These are phyloP conservation scores for Australoheros facetus DNA, from an alignment of 2,797 vertebrate genomes.

Conservation along the genomic window DNA sequence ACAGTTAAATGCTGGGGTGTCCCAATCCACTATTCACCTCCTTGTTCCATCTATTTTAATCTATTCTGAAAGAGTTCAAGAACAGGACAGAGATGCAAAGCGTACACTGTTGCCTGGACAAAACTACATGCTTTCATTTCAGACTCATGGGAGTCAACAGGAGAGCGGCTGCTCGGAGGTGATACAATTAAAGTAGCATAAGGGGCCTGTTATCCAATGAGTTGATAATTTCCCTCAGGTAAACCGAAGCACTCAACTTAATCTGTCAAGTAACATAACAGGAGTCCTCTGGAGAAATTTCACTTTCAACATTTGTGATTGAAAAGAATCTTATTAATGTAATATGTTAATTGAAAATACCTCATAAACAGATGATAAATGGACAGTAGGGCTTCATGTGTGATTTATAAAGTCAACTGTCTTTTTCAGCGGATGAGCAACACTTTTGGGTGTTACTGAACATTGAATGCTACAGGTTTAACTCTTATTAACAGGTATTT, in stretches of 20 bases:
- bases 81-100: conserved; percentile 25
- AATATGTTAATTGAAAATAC: conserved; percentile 46
- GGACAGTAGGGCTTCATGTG: neutral
- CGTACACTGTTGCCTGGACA: conserved; percentile 3
- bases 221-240: conserved; percentile 75
- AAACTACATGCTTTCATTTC: conserved; percentile 26
- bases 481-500: neutral
- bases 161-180: conserved; percentile 66
- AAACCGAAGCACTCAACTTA: conserved; percentile 53
- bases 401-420: neutral
- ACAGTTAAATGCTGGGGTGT: neutral
- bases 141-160: conserved; percentile 56
- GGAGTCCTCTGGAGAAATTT: conserved; percentile 51
- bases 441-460: neutral
- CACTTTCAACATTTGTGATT: conserved; percentile 39
- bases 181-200: conserved; percentile 71
- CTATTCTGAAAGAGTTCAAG: conserved; percentile 19
- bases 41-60: conserved; percentile 2
- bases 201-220: conserved; percentile 67
- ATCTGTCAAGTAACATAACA: conserved; percentile 62
- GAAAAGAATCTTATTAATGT: conserved; percentile 32
- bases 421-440: no score
- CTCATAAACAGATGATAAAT: conserved; percentile 5
- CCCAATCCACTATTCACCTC: neutral
- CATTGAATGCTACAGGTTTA: neutral